Conservation (phyloP, 2,113 vertebrate species). For the Alethe diademata region DNA sequence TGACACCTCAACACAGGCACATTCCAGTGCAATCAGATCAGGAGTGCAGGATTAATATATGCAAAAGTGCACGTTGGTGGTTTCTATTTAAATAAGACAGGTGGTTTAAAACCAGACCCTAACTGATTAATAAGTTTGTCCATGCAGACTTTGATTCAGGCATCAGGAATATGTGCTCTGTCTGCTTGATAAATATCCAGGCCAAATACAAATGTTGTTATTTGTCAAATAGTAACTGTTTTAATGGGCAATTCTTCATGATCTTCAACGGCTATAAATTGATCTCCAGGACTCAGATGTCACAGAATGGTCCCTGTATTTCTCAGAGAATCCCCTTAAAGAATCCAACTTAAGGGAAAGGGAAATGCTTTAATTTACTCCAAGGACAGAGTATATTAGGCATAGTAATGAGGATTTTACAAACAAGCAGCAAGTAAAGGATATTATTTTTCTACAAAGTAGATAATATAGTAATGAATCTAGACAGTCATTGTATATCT, state of each 20-base stretch:
- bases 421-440: constrained; percentile 14
- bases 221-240: constrained; percentile 75
- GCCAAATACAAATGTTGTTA: constrained; percentile 75
- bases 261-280: constrained; percentile 68
- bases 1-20: background rate
- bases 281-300: constrained; percentile 63
- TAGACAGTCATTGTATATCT: constrained; percentile 26
- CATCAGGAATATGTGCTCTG: constrained; percentile 71
- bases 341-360: constrained; percentile 46
- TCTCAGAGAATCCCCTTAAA: background rate
- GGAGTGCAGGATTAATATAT: constrained; percentile 37
- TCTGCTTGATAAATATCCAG: constrained; percentile 74
- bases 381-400: constrained; percentile 47
- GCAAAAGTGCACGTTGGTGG: background rate
- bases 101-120: constrained; percentile 70
- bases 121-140: constrained; percentile 80
- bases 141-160: constrained; percentile 71
- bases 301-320: background rate
- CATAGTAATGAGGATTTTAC: constrained; percentile 51
- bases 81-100: constrained; percentile 15
- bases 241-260: constrained; percentile 72
- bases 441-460: constrained; percentile 55
- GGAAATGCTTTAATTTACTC: constrained; percentile 58
- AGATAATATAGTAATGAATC: constrained; percentile 60
- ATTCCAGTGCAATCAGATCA: background rate